A percentile compares a stretch with the other conserved stretches of the same genome.
These are phyloP conservation scores for Drosophila sechellia DNA, from an alignment of 1,140 invertebrate species.

Conservation along the genomic window DNA sequence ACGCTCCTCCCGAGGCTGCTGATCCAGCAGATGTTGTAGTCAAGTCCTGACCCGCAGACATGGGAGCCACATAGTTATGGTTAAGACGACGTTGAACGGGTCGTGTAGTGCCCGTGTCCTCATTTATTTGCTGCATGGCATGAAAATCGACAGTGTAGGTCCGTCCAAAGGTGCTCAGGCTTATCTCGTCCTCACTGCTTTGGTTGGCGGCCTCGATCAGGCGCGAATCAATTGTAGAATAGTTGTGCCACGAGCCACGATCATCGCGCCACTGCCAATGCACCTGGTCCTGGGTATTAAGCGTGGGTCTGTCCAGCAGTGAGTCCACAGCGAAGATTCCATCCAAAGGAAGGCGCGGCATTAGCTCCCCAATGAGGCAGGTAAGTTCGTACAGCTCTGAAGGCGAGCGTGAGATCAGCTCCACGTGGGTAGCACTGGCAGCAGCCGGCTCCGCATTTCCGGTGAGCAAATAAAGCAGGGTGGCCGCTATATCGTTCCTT, in stretches of 20 bases:
- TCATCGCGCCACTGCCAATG: conserved; percentile 99
- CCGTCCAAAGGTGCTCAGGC: conserved; percentile 94
- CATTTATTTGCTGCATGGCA: conserved; percentile 99
- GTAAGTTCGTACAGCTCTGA: conserved; percentile 99
- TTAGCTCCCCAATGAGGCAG: conserved; percentile 96
- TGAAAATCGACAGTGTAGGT: conserved; percentile 98
- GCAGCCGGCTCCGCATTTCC: conserved; percentile 88
- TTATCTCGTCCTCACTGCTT: conserved; percentile 97
- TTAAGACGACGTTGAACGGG: conserved; percentile 91
- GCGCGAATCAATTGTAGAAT: conserved; percentile 88
- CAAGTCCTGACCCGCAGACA: conserved; percentile 68
- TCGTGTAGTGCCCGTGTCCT: conserved; percentile 96
- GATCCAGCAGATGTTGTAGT: conserved; percentile 35
- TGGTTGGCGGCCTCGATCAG: conserved; percentile 94
- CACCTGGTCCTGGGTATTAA: conserved; percentile 90
- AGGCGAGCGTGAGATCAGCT: conserved; percentile 94
- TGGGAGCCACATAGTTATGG: conserved; percentile 76
- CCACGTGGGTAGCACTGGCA: conserved; percentile 87
- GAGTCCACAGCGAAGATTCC: conserved; percentile 97
- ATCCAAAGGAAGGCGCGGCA: conserved; percentile 96
- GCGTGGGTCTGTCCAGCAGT: conserved; percentile 91
- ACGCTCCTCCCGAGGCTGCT: conserved; percentile 27
- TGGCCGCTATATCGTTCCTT: conserved; percentile 97
- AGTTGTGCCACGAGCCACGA: conserved; percentile 91
- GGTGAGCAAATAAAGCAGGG: conserved; percentile 95